These are phyloP conservation scores for Sanderia malayensis DNA, from an alignment of 30 jellyfish, hydroid and myxozoan species.

Conservation along the genomic window DNA sequence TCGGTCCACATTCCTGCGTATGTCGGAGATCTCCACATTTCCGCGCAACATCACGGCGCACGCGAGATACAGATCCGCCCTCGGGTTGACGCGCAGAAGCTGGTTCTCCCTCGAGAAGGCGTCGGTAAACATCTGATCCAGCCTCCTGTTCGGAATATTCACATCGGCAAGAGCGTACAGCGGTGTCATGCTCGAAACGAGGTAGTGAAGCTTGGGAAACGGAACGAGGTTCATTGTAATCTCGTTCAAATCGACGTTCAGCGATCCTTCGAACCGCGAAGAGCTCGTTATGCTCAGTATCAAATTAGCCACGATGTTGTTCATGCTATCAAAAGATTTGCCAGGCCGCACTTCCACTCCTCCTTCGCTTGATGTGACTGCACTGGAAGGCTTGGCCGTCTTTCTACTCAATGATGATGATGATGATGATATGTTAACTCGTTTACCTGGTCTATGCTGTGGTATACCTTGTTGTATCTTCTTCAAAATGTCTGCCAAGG, in stretches of 20 bases:
- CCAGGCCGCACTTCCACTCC: conserved; percentile 30
- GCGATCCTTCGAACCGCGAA: conserved; percentile 88
- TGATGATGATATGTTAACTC: conserved; percentile 35
- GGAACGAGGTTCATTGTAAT: conserved; percentile 90
- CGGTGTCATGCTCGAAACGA: conserved; percentile 93
- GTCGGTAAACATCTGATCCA: conserved; percentile 94
- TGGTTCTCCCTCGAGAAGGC: conserved; percentile 86
- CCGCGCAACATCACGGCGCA: conserved; percentile 90
- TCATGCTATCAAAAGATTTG: conserved; percentile 80
- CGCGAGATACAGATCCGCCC: conserved; percentile 79
- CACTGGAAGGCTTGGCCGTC: conserved; percentile 39
- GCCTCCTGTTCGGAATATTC: conserved; percentile 57
- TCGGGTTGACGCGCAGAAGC: conserved; percentile 79
- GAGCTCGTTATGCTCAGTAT: conserved; percentile 81
- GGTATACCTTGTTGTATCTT: conserved; percentile 47
- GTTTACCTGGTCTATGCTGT: conserved; percentile 62
- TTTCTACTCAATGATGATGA: conserved; percentile 4
- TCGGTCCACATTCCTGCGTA: conserved; percentile 86
- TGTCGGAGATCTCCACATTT: conserved; percentile 85
- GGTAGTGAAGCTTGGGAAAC: conserved; percentile 86
- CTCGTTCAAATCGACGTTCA: conserved; percentile 88
- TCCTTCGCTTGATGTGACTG: conserved; percentile 50
- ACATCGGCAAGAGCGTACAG: conserved; percentile 69
- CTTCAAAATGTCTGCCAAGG: conserved; percentile 74
- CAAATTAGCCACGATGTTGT: conserved; percentile 82